Base-by-base conservation (phyloP, 2,888 invertebrate genomes). In the Agelastica alni region DNA sequence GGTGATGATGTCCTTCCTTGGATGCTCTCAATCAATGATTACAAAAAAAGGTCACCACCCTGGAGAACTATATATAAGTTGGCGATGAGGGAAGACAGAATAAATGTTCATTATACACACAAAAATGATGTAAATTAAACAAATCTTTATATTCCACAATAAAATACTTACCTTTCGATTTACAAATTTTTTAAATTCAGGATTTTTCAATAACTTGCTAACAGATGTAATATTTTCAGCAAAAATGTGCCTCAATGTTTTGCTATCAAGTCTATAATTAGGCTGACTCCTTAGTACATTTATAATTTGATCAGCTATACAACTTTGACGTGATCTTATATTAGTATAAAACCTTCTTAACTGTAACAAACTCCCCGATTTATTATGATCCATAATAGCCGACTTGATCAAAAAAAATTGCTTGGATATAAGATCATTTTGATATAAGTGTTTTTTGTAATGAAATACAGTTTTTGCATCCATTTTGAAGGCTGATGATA, bases 381-480 rank as follows among this genome's bases (percentile, higher is more conserved):
- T 74, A 56, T 67, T 69, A 41, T 72, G 73, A 30, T 79, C 75
- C 31, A 77, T 74, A 1, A 74, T 73, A 0, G 69, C 66, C 12
- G 75, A 75, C 64, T 80, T 80, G 56, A 83, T 78, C 61, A 78
- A 79, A 68, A 82, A 83, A 16, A 74, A 65, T 75, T 90, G 89
- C 62, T 85, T 83, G 0, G 78, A 79, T 28, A 89, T 78, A 4
- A 90, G 71, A 28, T 83, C 80, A 42, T 82, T 75, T 4, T 79
- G 74, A 1, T 81, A 58, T n/a, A 91, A 72, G 54, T 79, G 77
- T 70, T 87, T 87, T 43, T 87, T 78, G 58, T 82, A 79, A 68
- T 87, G 86, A 71, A 83, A 85, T 20, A 85, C 66, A 1, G 83
- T 78, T 67, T 87, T 87, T 0, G 84, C 72, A 72, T 87, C 85